Conservation (phyloP, 1,140 invertebrate genomes). For the Rhizoglyphus robini region DNA sequence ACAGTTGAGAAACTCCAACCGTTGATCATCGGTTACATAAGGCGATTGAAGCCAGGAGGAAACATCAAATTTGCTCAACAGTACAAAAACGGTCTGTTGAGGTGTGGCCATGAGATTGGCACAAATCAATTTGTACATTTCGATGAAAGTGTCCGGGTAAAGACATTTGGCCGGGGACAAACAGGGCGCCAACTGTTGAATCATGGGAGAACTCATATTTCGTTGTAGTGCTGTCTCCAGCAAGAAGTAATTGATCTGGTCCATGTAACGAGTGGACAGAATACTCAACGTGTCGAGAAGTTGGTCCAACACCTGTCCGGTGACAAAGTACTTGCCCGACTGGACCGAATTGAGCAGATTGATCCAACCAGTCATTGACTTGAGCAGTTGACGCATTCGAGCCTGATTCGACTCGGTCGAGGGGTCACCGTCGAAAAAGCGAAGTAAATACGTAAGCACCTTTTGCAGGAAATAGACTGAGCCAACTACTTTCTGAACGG, state of each 20-base stretch:
- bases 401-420: not conserved
- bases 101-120: not conserved
- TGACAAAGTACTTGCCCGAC: not conserved
- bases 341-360: not conserved
- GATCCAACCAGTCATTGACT: constrained; percentile 12
- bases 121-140: constrained; percentile 18
- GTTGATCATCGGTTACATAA: not conserved
- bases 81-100: constrained; percentile 13
- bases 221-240: constrained; percentile 10
- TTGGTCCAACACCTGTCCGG: constrained; percentile 1
- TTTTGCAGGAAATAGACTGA: constrained; percentile 4
- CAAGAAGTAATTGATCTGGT: constrained; percentile 11
- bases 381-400: not conserved
- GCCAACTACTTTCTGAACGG: not conserved
- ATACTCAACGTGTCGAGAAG: not conserved
- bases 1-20: not conserved
- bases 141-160: not conserved
- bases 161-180: constrained; percentile 7
- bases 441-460: not conserved
- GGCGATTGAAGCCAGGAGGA: constrained; percentile 1
- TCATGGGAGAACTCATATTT: not conserved
- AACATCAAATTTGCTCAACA: constrained; percentile 22
- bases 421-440: not conserved
- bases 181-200: constrained; percentile 13
- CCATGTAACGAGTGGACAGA: not conserved